Evolutionary conservation across 2,888 invertebrate species (phyloP), one percentile per base, ranked within the genome.

Genomic region (Mimachlamys varia): DNA sequence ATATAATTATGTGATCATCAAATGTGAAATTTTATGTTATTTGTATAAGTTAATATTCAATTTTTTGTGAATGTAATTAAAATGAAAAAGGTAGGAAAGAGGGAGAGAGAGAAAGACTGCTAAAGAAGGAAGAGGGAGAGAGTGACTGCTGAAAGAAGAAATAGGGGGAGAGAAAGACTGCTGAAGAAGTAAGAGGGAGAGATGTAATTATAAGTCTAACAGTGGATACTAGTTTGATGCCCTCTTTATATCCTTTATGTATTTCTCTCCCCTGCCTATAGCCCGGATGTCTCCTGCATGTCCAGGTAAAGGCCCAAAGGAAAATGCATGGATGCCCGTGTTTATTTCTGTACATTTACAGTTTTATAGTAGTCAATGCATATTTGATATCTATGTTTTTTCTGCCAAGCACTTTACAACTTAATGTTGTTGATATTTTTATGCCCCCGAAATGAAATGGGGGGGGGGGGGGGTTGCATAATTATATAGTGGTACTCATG

Each of bases 231-330:
- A n/a, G 44, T 44, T 44, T 44, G 58, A n/a, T 19, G 22, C 58
- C 58, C 58, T 58, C 22, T 58, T n/a, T 58, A 17, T 19, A 53
- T 53, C 19, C 13, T 22, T 4, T 58, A 17, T 19, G 19, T 62
- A 44, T 22, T 62, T 55, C 76, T 89, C 49, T 89, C 15, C 62
- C 62, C 38, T 58, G n/a, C 44, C 44, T 89, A 19, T 89, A 76
- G n/a, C 33, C 58, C 89, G 58, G 44, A 76, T 62, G 58, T 58
- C 49, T 76, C 89, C 76, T 89, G 55, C 49, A 88, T 88, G 50
- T 53, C 88, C 50, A 88, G 49, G 49, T 88, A 49, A 49, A 13
- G 4, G 17, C 44, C 15, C 50, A 13, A 27, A 88, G 88, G 27
- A 44, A 49, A 38, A 88, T 88, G 88, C 88, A 50, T 88, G 49